Evolutionary conservation across 2,888 invertebrate genomes (phyloP).

Genomic region (Polymixis lichenea): DNA sequence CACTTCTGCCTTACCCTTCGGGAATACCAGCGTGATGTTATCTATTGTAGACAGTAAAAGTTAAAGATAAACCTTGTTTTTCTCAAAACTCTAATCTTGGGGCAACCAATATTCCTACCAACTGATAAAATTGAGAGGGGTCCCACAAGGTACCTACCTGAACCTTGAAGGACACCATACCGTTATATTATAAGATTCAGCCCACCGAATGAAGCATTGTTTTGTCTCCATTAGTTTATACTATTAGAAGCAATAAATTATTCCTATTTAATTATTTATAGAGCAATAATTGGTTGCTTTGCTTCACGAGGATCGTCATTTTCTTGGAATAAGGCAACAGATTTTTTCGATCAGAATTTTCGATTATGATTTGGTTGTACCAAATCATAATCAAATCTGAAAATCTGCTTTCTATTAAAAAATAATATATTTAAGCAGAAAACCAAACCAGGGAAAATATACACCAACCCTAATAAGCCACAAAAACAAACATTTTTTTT

Average conservation of each 20-base stretch:
- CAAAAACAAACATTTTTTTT: no score
- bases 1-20: no score
- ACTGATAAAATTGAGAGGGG: slow-evolving; percentile 23
- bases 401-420: neutral
- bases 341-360: no score
- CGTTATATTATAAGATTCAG: neutral
- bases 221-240: neutral
- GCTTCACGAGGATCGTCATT: neutral
- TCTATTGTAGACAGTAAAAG: neutral
- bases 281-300: neutral
- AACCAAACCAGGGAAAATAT: neutral
- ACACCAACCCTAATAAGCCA: no score
- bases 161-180: neutral
- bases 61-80: neutral
- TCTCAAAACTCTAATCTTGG: slow-evolving; percentile 11
- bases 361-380: no score
- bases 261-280: no score
- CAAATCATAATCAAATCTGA: no score
- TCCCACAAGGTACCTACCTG: slow-evolving; percentile 19
- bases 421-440: neutral
- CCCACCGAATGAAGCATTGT: neutral
- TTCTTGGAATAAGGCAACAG: neutral
- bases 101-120: neutral
- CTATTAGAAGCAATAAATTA: no score
- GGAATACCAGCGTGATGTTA: neutral